Percentiles rank a stretch among this genome's conserved stretches.
Evolutionary conservation across 2,113 vertebrate species (phyloP).

Genomic region (Odobenus rosmarus): DNA sequence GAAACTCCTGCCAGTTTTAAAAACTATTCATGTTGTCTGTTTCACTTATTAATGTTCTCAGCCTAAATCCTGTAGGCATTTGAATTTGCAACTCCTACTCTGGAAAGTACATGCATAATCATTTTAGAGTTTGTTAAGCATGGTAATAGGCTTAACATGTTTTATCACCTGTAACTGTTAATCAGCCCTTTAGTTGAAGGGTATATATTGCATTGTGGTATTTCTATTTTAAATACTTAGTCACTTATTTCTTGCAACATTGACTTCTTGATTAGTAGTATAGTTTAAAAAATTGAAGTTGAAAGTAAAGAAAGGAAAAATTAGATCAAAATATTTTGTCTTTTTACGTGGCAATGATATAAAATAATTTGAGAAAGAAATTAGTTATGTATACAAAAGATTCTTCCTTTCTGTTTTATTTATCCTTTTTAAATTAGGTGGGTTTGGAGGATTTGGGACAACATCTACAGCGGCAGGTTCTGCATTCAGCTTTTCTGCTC

Average conservation of each 20-base stretch:
- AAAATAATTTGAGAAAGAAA: constrained; percentile 33
- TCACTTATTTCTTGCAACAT: not conserved
- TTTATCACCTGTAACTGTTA: constrained; percentile 19
- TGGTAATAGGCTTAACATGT: not conserved
- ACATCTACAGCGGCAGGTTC: constrained; percentile 90
- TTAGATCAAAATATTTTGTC: constrained; percentile 15
- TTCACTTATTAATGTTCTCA: not conserved
- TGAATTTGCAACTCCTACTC: constrained; percentile 8
- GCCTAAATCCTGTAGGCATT: not conserved
- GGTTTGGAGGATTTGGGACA: constrained; percentile 95
- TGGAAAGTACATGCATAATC: constrained; percentile 10
- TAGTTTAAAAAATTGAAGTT: not conserved
- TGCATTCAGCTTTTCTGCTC: constrained; percentile 93
- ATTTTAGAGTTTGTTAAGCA: constrained; percentile 18
- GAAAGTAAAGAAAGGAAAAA: constrained; percentile 34
- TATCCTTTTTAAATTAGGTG: constrained; percentile 86
- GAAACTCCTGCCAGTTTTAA: constrained; percentile 8
- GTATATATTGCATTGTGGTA: not conserved
- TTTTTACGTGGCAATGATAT: not conserved
- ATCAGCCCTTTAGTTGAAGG: not conserved
- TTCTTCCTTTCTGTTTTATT: constrained; percentile 33
- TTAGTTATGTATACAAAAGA: not conserved
- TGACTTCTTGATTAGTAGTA: constrained; percentile 35
- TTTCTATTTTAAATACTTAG: constrained; percentile 51
- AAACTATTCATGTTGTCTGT: not conserved